Base-by-base conservation (phyloP, 2,888 invertebrate genomes). In the Caenorhabditis zanzibari region DNA sequence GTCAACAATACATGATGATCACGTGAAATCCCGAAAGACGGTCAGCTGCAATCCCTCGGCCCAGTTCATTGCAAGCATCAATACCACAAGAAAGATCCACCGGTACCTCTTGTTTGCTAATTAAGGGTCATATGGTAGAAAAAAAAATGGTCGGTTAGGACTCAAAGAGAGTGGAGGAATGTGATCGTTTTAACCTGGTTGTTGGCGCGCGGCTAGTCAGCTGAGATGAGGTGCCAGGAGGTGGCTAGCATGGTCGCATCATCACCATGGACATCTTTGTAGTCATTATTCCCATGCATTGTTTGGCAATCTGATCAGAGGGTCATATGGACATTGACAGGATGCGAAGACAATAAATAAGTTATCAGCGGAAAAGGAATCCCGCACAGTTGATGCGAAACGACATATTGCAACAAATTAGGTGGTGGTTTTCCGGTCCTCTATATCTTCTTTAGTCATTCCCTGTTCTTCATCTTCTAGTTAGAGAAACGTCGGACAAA, bases 181-280 rank as follows among this genome's bases (percentile, higher is more conserved):
- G 79, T 79, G 79, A 79, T 79, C 71, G 71, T 58, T 71, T 71
- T 71, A 79, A 71, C 77, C 79, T 61, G 52, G 76, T 58, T 61
- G 58, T 49, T 69, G 76, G 68, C 76, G 76, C 76, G 68, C 77
- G 61, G 69, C 77, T 69, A 72, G 71, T 79, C 71, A 79, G 79
- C 79, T 79, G 79, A 79, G 79, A 79, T 79, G 79, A 71, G 71
- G 79, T 79, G 71, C 79, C 71, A 58, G 79, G 71, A 79, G 79
- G 71, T 24, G 79, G 56, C 71, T 71, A 71, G 77, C 77, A 63
- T 79, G 24, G 44, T 72, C 35, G 28, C 38, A 32, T 64, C 56
- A 44, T 77, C 63, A 22, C 52, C 44, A 58, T 59, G 47, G 38
- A 49, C 64, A 38, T 28, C 26, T 54, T 56, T 19, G 69, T 56